Conservation (phyloP, 2,888 invertebrate species). For the Eupithecia subfuscata region DNA sequence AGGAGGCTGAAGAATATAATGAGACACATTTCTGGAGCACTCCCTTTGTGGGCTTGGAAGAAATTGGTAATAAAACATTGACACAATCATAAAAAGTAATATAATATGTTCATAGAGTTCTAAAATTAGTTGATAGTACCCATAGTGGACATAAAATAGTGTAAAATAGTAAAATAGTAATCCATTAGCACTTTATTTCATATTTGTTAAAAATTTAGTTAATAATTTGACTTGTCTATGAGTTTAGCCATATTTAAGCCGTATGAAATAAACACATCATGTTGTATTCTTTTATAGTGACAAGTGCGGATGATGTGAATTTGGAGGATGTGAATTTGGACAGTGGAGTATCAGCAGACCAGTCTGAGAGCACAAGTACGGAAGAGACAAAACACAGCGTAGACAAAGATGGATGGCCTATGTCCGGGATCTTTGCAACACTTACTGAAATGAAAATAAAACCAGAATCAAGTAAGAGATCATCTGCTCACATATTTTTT, state of each 20-base stretch:
- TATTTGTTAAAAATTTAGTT: neutral
- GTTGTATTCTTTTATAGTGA: conserved; percentile 42
- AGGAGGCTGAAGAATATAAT: conserved; percentile 38
- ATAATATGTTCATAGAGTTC: neutral
- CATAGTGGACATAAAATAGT: neutral
- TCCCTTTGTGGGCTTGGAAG: conserved; percentile 24
- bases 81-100: conserved; percentile 23
- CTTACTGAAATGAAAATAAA: too few relatives aligned
- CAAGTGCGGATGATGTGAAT: conserved; percentile 60
- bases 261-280: neutral
- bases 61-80: conserved; percentile 22
- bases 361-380: conserved; percentile 77
- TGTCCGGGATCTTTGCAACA: neutral
- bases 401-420: too few relatives aligned
- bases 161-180: too few relatives aligned
- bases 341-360: conserved; percentile 76
- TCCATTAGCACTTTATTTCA: neutral
- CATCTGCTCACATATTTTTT: neutral
- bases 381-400: conserved; percentile 59
- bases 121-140: neutral
- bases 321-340: conserved; percentile 58
- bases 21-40: conserved; percentile 51
- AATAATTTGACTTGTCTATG: neutral
- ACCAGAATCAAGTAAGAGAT: neutral
- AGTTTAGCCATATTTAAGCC: neutral